phyloP scores from a whole-genome alignment of 2,888 invertebrate genomes.

The Gnatocerus cornutus region DNA sequence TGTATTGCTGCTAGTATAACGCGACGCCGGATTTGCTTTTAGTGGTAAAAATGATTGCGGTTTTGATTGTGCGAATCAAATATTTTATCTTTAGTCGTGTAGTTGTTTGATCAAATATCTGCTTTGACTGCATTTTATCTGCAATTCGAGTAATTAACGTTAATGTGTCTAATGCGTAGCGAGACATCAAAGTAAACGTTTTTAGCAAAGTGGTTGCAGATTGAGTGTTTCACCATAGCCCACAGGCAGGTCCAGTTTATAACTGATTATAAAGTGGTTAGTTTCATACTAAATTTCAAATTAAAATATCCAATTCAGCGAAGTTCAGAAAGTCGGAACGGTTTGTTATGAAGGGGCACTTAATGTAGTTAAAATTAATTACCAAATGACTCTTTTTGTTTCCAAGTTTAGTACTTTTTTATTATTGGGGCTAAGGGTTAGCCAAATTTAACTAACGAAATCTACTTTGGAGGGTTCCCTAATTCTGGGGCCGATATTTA shows the following conservation, averaged over 20 bases:
- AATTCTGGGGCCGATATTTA: slow-evolving; percentile 22
- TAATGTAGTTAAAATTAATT: slow-evolving; percentile 14
- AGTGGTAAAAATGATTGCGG: too few relatives aligned
- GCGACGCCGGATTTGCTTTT: too few relatives aligned
- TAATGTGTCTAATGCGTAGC: not conserved
- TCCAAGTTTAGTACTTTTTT: slow-evolving; percentile 4
- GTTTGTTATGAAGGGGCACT: slow-evolving; percentile 6
- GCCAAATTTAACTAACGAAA: slow-evolving; percentile 12
- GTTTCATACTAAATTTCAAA: slow-evolving; percentile 11
- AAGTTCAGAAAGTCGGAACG: slow-evolving; percentile 12
- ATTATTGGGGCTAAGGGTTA: slow-evolving; percentile 3
- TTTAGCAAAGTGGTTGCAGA: not conserved
- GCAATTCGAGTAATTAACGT: too few relatives aligned
- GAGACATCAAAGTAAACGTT: slow-evolving; percentile 4
- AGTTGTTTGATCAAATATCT: too few relatives aligned
- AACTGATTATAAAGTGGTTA: slow-evolving; percentile 22
- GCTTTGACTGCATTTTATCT: too few relatives aligned
- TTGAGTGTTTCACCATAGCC: not conserved
- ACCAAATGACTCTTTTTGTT: slow-evolving; percentile 8
- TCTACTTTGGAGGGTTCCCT: slow-evolving; percentile 2
- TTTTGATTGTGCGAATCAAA: too few relatives aligned
- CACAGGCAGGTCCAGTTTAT: slow-evolving; percentile 14
- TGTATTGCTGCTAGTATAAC: too few relatives aligned
- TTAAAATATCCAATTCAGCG: slow-evolving; percentile 25
- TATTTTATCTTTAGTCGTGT: too few relatives aligned